Evolutionary conservation across 2,113 vertebrate species (phyloP).

Genomic region (Apteryx mantelli): DNA sequence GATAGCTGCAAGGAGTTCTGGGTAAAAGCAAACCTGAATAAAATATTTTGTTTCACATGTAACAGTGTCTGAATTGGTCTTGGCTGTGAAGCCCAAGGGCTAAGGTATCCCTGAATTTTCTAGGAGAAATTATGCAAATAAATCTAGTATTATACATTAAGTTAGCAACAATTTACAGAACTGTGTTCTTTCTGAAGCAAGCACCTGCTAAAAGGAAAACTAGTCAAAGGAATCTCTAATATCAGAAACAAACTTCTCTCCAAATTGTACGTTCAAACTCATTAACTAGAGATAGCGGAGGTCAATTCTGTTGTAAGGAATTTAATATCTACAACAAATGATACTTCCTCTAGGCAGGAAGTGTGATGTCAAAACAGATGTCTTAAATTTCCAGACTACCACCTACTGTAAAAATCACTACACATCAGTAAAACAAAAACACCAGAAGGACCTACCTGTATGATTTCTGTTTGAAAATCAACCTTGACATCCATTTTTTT

Average conservation of each 20-base stretch:
- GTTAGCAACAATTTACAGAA: not conserved
- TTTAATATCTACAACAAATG: not conserved
- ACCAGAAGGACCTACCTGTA: not conserved
- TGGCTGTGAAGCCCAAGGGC: rapidly evolving
- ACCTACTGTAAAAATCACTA: not conserved
- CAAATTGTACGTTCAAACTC: not conserved
- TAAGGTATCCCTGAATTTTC: rapidly evolving
- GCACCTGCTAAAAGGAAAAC: not conserved
- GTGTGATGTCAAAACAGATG: not conserved
- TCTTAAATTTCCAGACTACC: not conserved
- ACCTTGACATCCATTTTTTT: not conserved
- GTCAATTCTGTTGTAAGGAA: not conserved
- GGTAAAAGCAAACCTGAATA: not conserved
- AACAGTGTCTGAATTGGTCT: not conserved
- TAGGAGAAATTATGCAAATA: not conserved
- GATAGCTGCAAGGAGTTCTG: not conserved
- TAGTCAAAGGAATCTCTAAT: not conserved
- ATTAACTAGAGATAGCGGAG: not conserved
- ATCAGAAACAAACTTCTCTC: not conserved
- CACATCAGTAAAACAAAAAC: not conserved
- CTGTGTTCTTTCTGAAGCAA: not conserved
- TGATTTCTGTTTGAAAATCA: not conserved
- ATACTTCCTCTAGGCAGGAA: not conserved
- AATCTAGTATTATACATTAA: not conserved
- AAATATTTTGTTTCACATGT: not conserved